phyloP scores from a whole-genome alignment of 2,113 vertebrate species.

The Thermophis baileyi region DNA sequence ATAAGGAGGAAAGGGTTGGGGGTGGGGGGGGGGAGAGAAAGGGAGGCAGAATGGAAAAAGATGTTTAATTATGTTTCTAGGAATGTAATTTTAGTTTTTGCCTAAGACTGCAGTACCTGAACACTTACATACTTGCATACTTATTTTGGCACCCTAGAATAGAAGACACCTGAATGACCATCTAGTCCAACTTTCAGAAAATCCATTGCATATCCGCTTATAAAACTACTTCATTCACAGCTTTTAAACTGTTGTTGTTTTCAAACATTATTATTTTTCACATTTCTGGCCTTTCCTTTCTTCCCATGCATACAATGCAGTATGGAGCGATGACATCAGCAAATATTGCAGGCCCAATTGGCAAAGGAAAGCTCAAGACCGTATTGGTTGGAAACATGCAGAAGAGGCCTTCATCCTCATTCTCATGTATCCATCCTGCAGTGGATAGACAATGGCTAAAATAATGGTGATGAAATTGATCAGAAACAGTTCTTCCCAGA shows the following conservation, averaged over 20 bases:
- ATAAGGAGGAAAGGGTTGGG: neutral
- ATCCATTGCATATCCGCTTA: neutral
- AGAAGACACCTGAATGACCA: neutral
- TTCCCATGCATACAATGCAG: neutral
- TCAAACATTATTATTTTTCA: neutral
- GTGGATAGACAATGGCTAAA: neutral
- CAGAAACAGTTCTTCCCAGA: too few relatives aligned
- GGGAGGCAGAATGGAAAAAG: neutral
- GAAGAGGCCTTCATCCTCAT: neutral
- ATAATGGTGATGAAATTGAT: neutral
- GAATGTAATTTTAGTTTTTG: neutral
- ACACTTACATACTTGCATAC: neutral
- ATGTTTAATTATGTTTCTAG: neutral
- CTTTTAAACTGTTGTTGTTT: neutral
- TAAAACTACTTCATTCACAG: neutral
- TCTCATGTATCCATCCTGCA: too few relatives aligned
- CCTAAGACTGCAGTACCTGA: neutral
- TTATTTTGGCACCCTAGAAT: neutral
- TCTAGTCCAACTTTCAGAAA: neutral
- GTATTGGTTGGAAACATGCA: neutral
- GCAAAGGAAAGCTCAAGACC: neutral
- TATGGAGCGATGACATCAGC: neutral
- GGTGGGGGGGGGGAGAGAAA: neutral
- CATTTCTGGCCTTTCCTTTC: neutral
- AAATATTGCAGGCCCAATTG: neutral